phyloP scores from a whole-genome alignment of 2,888 invertebrate species.

The Dermolepida albohirtum region DNA sequence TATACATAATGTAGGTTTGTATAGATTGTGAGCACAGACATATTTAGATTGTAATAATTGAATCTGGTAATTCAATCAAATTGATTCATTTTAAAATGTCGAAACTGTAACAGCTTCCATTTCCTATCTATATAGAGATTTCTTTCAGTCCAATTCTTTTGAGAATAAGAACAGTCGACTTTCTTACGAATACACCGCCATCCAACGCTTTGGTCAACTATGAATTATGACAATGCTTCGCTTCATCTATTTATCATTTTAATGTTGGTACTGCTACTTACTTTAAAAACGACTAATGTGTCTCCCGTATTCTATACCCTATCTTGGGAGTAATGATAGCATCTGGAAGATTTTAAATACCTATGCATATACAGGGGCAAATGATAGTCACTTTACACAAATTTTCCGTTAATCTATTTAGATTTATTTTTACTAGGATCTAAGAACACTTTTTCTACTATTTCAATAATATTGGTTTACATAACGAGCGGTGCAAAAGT shows the following conservation, averaged over 20 bases:
- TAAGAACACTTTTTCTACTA: too few species aligned
- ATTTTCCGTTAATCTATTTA: too few species aligned
- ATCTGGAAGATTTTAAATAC: too few species aligned
- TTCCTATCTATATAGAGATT: conserved; percentile 37
- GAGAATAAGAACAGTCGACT: neutral
- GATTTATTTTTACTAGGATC: too few species aligned
- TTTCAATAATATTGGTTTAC: too few species aligned
- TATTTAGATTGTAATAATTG: conserved; percentile 35
- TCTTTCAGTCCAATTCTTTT: conserved; percentile 19
- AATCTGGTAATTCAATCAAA: conserved; percentile 45
- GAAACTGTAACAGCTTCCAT: conserved; percentile 45
- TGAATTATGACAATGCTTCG: conserved; percentile 48
- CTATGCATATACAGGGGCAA: too few species aligned
- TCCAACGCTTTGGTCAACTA: conserved; percentile 42
- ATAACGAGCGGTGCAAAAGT: too few species aligned
- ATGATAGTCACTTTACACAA: too few species aligned
- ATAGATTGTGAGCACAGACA: neutral
- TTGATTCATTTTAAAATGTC: conserved; percentile 47
- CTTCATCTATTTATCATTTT: conserved; percentile 50
- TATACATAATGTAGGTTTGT: conserved; percentile 9
- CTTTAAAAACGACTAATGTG: conserved; percentile 41
- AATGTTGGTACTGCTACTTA: conserved; percentile 42
- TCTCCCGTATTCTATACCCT: conserved; percentile 4
- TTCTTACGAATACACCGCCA: neutral
- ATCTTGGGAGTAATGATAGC: too few species aligned